Conservation (phyloP, 1,140 invertebrate genomes). For the Melanaphis sacchari region DNA sequence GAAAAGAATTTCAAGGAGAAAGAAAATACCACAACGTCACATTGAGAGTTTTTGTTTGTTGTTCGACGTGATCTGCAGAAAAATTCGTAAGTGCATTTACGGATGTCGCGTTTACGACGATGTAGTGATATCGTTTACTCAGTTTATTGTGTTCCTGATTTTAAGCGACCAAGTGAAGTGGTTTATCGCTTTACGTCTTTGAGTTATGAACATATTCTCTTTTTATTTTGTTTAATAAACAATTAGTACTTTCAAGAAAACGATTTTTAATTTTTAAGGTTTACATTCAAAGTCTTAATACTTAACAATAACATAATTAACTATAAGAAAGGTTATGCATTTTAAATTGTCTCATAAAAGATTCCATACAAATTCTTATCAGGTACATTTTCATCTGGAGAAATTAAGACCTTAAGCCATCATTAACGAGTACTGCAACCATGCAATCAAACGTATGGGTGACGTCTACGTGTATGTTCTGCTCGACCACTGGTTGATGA, state of each 20-base stretch:
- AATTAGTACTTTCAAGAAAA: not conserved
- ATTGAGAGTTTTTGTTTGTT: no score
- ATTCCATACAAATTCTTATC: not conserved
- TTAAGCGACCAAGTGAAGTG: no score
- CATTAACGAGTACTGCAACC: not conserved
- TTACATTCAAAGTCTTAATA: not conserved
- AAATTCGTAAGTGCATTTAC: no score
- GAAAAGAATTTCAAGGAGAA: no score
- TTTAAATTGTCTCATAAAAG: not conserved
- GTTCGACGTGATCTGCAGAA: no score
- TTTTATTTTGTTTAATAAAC: not conserved
- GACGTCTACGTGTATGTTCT: conserved; percentile 1
- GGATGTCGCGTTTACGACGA: no score
- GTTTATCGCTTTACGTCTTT: no score
- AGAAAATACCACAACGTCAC: no score
- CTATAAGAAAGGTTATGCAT: not conserved
- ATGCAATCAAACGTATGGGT: not conserved
- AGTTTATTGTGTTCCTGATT: no score
- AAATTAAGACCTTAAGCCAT: not conserved
- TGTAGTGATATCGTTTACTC: no score
- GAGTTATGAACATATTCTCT: not conserved
- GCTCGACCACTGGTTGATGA: conserved; percentile 8
- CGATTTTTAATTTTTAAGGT: not conserved
- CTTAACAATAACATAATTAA: not conserved
- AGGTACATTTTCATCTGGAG: not conserved